A percentile compares a stretch with the other conserved stretches of the same genome.
phyloP scores from a whole-genome alignment of 2,113 vertebrate species.

The Engystomops pustulosus region DNA sequence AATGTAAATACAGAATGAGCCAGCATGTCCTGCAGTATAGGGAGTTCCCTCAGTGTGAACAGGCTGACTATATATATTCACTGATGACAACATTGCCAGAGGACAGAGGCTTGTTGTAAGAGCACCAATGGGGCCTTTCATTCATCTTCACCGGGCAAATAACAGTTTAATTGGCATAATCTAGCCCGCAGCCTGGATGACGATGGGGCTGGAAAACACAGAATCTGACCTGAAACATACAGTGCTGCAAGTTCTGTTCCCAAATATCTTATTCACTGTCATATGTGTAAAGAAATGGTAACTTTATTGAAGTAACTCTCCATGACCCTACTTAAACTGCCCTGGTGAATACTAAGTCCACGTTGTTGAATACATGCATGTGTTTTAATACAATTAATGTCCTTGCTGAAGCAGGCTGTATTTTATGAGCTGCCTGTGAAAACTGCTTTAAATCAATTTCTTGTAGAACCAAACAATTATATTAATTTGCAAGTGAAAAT shows the following conservation, averaged over 20 bases:
- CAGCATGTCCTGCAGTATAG: slow-evolving; percentile 42
- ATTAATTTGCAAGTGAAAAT: too few species aligned
- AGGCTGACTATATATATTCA: slow-evolving; percentile 30
- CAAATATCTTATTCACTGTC: neutral
- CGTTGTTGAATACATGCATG: neutral
- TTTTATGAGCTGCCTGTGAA: too few species aligned
- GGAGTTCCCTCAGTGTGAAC: slow-evolving; percentile 52
- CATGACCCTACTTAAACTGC: neutral
- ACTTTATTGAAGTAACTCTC: neutral
- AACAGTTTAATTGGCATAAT: slow-evolving; percentile 26
- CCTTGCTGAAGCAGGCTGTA: too few species aligned
- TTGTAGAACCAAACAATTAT: too few species aligned
- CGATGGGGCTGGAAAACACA: neutral
- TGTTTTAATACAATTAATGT: neutral
- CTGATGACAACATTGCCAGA: slow-evolving; percentile 41
- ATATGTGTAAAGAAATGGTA: neutral
- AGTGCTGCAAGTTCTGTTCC: neutral
- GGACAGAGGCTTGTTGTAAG: slow-evolving; percentile 53
- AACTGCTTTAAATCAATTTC: too few species aligned
- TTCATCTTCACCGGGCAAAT: slow-evolving; percentile 47
- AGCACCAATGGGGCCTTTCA: slow-evolving; percentile 46
- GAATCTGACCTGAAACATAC: neutral
- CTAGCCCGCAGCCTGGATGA: neutral
- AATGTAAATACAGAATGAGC: slow-evolving; percentile 39
- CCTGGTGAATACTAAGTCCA: neutral